Conservation (phyloP, 2,888 invertebrate genomes). For the Leptopterna dolabrata region DNA sequence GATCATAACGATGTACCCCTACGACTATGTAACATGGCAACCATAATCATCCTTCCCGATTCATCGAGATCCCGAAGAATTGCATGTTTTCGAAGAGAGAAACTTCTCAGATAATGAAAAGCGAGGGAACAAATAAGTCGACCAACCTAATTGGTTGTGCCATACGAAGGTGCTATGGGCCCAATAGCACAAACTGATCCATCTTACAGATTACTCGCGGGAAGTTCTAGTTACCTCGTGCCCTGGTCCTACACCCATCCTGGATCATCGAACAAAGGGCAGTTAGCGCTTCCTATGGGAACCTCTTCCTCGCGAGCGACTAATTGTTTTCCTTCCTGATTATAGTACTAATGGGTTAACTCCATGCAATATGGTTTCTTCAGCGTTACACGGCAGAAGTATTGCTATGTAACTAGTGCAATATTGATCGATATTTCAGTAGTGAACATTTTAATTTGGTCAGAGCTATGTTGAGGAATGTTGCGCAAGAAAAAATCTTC, state of each 20-base stretch:
- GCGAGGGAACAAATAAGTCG: not conserved
- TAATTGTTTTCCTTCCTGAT: not conserved
- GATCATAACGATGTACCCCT: no score
- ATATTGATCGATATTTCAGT: no score
- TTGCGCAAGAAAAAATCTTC: no score
- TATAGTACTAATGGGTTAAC: not conserved
- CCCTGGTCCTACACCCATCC: not conserved
- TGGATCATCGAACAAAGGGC: not conserved
- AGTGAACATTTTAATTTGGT: no score
- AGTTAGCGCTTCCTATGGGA: conserved; percentile 1
- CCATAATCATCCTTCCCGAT: no score
- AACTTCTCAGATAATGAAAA: not conserved
- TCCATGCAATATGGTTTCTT: not conserved
- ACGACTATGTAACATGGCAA: no score
- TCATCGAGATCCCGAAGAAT: not conserved
- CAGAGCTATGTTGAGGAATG: no score
- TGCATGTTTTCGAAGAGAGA: not conserved
- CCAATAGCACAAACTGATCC: not conserved
- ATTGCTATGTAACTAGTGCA: no score
- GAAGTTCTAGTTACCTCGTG: not conserved
- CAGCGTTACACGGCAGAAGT: not conserved
- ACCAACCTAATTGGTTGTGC: not conserved
- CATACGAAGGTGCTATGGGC: not conserved
- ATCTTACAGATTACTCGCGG: not conserved
- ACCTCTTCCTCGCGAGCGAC: not conserved